These are phyloP conservation scores for Thymallus thymallus DNA, from an alignment of 2,113 vertebrate genomes.

Conservation along the genomic window DNA sequence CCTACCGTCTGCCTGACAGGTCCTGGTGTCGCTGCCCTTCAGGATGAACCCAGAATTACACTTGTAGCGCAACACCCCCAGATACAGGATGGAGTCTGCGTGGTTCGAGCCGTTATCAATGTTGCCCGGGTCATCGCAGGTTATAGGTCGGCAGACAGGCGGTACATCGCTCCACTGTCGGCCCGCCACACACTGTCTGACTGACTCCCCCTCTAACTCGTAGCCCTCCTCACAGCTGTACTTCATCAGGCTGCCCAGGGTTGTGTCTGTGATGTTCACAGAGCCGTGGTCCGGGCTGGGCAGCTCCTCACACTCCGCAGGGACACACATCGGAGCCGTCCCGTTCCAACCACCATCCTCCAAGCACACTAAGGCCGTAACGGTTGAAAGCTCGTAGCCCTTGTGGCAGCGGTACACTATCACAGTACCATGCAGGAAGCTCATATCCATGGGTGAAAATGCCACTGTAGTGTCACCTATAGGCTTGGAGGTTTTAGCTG, in stretches of 20 bases:
- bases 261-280: constrained; percentile 80
- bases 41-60: constrained; percentile 84
- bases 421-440: constrained; percentile 81
- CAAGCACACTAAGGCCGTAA: constrained; percentile 79
- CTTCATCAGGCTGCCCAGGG: constrained; percentile 72
- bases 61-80: constrained; percentile 75
- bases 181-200: constrained; percentile 81
- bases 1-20: constrained; percentile 78
- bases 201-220: constrained; percentile 76
- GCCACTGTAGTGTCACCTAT: neutral
- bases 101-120: constrained; percentile 74
- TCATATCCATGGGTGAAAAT: constrained; percentile 53
- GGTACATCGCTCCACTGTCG: constrained; percentile 81
- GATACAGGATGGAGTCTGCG: constrained; percentile 75
- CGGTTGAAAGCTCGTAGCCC: constrained; percentile 83
- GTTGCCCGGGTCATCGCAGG: constrained; percentile 74
- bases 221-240: constrained; percentile 87
- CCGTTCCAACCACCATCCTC: constrained; percentile 94
- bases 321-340: constrained; percentile 84
- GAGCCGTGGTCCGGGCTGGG: constrained; percentile 79
- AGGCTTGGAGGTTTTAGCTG: constrained; percentile 14
- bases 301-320: constrained; percentile 81
- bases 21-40: constrained; percentile 74
- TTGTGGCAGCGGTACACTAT: constrained; percentile 84
- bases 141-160: constrained; percentile 77